Percentiles rank a stretch among this genome's conserved stretches.
Evolutionary conservation across 92 coral and sea anemone species (phyloP).

Genomic region (Bergia puertoricense): DNA sequence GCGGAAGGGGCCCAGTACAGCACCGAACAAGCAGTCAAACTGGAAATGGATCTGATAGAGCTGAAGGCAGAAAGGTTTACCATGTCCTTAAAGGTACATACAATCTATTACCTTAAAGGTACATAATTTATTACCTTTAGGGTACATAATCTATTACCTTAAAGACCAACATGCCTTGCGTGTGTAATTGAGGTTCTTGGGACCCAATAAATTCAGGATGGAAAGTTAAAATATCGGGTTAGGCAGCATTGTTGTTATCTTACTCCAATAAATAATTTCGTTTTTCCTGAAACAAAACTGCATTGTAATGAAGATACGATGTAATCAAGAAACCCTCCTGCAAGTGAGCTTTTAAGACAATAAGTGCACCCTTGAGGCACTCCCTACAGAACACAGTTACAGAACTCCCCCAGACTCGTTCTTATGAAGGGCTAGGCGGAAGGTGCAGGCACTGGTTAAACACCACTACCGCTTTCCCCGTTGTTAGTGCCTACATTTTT

Average conservation of each 20-base stretch:
- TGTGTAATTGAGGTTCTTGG: not conserved
- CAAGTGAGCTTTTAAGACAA: too few species aligned
- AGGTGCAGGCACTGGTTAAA: too few species aligned
- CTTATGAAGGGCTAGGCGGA: not conserved
- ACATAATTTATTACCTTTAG: not conserved
- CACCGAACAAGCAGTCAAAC: conserved; percentile 94
- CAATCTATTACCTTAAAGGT: conserved; percentile 35
- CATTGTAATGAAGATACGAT: too few species aligned
- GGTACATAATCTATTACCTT: not conserved
- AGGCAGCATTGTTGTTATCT: too few species aligned
- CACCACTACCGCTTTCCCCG: too few species aligned
- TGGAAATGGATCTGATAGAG: conserved; percentile 98
- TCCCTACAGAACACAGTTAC: not conserved
- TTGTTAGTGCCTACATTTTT: too few species aligned
- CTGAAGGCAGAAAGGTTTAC: conserved; percentile 94
- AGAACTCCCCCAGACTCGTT: not conserved
- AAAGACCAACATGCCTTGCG: not conserved
- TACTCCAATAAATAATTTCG: too few species aligned
- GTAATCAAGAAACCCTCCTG: too few species aligned
- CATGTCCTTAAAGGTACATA: conserved; percentile 93
- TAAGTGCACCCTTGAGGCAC: not conserved
- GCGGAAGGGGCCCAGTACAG: conserved; percentile 96
- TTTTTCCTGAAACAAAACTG: too few species aligned
- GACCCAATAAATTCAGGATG: not conserved
- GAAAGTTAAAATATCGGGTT: too few species aligned